phyloP scores from a whole-genome alignment of 30 jellyfish, hydroid and myxozoan genomes.

The Hydractinia symbiolongicarpus region DNA sequence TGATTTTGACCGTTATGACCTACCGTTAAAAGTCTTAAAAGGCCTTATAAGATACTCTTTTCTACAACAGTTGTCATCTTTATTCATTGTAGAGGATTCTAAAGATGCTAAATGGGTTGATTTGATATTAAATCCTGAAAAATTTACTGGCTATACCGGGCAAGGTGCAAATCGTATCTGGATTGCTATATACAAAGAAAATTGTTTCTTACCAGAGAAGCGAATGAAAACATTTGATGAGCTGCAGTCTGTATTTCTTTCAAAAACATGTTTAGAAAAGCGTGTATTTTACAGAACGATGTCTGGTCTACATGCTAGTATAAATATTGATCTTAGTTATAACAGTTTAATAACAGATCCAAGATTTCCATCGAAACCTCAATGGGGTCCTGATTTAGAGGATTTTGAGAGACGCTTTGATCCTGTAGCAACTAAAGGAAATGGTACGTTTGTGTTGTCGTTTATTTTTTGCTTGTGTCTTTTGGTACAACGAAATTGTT shows the following conservation, averaged over 20 bases:
- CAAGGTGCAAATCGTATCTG: constrained; percentile 80
- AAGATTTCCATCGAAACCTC: constrained; percentile 38
- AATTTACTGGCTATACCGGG: constrained; percentile 94
- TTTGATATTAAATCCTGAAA: constrained; percentile 78
- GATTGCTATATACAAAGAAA: constrained; percentile 86
- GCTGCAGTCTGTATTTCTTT: constrained; percentile 9
- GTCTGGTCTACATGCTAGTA: constrained; percentile 96
- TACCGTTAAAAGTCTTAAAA: no score
- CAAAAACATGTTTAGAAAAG: constrained; percentile 83
- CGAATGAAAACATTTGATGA: constrained; percentile 21
- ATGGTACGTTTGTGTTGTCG: constrained; percentile 39
- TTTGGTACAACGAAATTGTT: no score
- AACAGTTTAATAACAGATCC: constrained; percentile 64
- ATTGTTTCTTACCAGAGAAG: constrained; percentile 60
- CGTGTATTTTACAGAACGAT: constrained; percentile 76
- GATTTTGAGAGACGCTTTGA: constrained; percentile 82
- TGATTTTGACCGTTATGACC: no score
- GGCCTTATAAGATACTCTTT: no score
- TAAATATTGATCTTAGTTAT: constrained; percentile 71
- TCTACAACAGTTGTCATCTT: not conserved
- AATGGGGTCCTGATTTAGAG: constrained; percentile 80
- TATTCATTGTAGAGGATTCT: constrained; percentile 41
- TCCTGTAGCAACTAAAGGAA: constrained; percentile 80
- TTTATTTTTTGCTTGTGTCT: not conserved
- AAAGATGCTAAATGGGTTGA: constrained; percentile 65